Evolutionary conservation across 2,888 invertebrate species (phyloP).

Genomic region (Acrobasis consociella): DNA sequence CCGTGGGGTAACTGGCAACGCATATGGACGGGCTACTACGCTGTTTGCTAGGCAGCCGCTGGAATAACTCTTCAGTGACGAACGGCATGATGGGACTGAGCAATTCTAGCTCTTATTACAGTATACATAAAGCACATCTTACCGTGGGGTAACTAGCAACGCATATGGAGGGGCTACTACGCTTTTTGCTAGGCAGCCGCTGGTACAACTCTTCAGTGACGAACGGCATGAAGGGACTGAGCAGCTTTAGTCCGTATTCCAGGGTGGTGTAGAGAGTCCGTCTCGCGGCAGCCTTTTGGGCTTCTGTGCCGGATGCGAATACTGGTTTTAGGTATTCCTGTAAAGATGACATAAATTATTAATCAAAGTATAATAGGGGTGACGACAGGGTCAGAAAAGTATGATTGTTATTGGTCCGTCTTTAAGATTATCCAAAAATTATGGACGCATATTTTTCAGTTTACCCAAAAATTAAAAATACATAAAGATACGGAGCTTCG

Average conservation of each 20-base stretch:
- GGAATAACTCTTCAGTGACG: constrained; percentile 80
- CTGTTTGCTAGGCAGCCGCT: constrained; percentile 89
- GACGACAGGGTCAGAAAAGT: too few relatives aligned
- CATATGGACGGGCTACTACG: constrained; percentile 90
- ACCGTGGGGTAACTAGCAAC: constrained; percentile 92
- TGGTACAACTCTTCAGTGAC: constrained; percentile 98
- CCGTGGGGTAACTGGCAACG: constrained; percentile 92
- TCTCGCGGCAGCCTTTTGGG: constrained; percentile 84
- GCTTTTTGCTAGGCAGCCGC: constrained; percentile 87
- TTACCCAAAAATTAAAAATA: too few relatives aligned
- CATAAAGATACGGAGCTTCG: too few relatives aligned
- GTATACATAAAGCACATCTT: constrained; percentile 34
- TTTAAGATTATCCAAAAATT: too few relatives aligned
- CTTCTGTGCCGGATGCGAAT: constrained; percentile 84
- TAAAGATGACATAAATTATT: too few relatives aligned
- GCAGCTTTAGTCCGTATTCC: constrained; percentile 91
- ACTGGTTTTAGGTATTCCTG: constrained; percentile 95
- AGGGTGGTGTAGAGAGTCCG: constrained; percentile 91
- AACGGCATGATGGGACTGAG: constrained; percentile 61
- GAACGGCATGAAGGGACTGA: constrained; percentile 99
- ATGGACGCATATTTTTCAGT: too few relatives aligned
- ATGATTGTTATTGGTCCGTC: too few relatives aligned
- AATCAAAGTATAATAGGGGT: too few relatives aligned
- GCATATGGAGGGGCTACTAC: constrained; percentile 90
- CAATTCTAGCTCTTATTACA: too few relatives aligned